Conservation (phyloP, 2,888 invertebrate species). For the Andrena flavipes region DNA sequence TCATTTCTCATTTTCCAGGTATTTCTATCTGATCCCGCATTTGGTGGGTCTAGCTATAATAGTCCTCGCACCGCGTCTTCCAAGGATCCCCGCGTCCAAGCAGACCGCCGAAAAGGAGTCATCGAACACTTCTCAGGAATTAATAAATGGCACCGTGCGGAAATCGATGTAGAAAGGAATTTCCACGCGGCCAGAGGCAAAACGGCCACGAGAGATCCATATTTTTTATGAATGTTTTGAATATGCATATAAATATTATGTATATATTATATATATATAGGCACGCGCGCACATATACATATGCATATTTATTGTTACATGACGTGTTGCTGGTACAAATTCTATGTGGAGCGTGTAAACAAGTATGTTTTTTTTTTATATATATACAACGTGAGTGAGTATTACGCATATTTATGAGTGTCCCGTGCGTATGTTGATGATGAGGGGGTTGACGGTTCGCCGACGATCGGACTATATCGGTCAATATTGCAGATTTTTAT, state of each 20-base stretch:
- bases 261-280: conserved; percentile 29
- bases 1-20: conserved; percentile 68
- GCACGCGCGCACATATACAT: conserved; percentile 49
- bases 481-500: conserved; percentile 38
- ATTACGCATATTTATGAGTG: conserved; percentile 40
- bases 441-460: conserved; percentile 9
- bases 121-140: conserved; percentile 32
- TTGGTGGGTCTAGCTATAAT: conserved; percentile 78
- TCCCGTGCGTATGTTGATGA: conserved; percentile 6
- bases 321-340: conserved; percentile 61
- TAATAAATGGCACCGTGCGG: conserved; percentile 65
- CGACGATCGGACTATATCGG: not conserved
- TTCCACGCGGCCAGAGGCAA: not conserved
- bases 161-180: conserved; percentile 57
- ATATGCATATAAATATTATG: conserved; percentile 50
- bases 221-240: conserved; percentile 75
- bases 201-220: conserved; percentile 58
- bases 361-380: not conserved
- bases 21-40: conserved; percentile 81
- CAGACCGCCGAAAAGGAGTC: conserved; percentile 25
- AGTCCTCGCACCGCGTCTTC: conserved; percentile 77
- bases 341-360: conserved; percentile 52
- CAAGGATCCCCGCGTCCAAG: conserved; percentile 57
- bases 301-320: conserved; percentile 67
- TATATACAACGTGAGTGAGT: conserved; percentile 38